Percentiles rank a stretch among this genome's conserved stretches.
phyloP scores from a whole-genome alignment of 1,140 invertebrate genomes.

The Euura saliciscinereae region DNA sequence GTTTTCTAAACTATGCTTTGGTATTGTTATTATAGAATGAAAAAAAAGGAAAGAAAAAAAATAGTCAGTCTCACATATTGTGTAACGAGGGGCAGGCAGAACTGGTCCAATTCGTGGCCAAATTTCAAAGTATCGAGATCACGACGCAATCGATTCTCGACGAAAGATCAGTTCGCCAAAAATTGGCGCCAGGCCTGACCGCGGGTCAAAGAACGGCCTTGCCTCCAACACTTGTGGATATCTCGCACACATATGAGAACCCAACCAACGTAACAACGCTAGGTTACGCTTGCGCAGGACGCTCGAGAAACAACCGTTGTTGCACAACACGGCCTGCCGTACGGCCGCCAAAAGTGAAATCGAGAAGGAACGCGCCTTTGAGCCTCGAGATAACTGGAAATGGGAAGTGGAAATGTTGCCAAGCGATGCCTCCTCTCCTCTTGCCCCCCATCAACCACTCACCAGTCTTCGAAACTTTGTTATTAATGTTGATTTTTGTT shows the following conservation, averaged over 20 bases:
- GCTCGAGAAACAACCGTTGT: slow-evolving; percentile 3
- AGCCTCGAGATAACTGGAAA: slow-evolving; percentile 34
- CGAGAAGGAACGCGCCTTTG: slow-evolving; percentile 40
- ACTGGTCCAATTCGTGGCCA: slow-evolving; percentile 6
- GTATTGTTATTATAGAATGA: too few relatives aligned
- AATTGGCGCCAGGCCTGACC: slow-evolving; percentile 50
- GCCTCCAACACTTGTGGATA: slow-evolving; percentile 33
- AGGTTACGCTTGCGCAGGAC: not conserved
- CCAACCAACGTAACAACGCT: not conserved
- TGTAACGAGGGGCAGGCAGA: not conserved
- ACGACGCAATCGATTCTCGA: slow-evolving; percentile 1
- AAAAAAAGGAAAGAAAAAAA: too few relatives aligned
- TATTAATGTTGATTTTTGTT: not conserved
- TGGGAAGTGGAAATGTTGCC: slow-evolving; percentile 34
- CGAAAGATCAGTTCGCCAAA: slow-evolving; percentile 50
- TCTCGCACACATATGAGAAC: slow-evolving; percentile 16
- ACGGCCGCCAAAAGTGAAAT: slow-evolving; percentile 52
- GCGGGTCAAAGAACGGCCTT: slow-evolving; percentile 59
- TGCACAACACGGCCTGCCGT: not conserved
- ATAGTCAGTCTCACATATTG: too few relatives aligned
- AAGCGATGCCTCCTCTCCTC: slow-evolving; percentile 10
- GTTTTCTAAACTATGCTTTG: too few relatives aligned
- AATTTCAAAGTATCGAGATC: not conserved
- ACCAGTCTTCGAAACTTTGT: not conserved
- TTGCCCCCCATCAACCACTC: slow-evolving; percentile 5